Conservation (phyloP, 2,113 vertebrate species). For the mouse (Mus musculus) region DNA sequence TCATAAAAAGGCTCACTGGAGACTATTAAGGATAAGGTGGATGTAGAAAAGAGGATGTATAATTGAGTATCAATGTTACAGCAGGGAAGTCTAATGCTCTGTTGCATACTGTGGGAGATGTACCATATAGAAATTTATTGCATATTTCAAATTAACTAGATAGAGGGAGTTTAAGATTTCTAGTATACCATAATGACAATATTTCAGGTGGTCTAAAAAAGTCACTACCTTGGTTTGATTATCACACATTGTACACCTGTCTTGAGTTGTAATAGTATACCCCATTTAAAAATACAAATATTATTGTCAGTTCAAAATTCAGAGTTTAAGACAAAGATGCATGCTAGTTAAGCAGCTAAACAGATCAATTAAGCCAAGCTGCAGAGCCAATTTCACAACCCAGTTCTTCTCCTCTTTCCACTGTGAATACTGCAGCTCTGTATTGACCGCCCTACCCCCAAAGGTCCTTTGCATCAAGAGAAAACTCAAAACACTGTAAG, state of each 20-base stretch:
- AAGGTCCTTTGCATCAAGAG: background rate
- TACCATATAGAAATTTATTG: background rate
- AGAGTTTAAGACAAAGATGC: background rate
- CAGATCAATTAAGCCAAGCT: background rate
- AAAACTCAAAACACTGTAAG: background rate
- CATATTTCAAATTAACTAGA: background rate
- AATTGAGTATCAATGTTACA: background rate
- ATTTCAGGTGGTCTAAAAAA: background rate
- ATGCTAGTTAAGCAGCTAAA: background rate
- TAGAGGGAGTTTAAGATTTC: background rate
- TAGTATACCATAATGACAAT: background rate
- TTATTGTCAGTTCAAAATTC: background rate
- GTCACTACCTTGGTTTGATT: background rate
- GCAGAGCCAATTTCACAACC: background rate
- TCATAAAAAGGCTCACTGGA: background rate
- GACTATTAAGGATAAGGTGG: background rate
- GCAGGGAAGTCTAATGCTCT: background rate
- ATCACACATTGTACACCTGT: background rate
- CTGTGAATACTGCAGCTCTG: background rate
- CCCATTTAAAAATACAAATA: background rate
- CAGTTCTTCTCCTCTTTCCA: background rate
- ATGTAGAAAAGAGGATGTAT: background rate
- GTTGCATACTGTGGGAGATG: too few species aligned
- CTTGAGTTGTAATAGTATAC: background rate
- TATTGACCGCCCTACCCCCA: background rate